A percentile compares a stretch with the other conserved stretches of the same genome.
Evolutionary conservation across 2,888 invertebrate species (phyloP).

Genomic region (Latrodectus hesperus): DNA sequence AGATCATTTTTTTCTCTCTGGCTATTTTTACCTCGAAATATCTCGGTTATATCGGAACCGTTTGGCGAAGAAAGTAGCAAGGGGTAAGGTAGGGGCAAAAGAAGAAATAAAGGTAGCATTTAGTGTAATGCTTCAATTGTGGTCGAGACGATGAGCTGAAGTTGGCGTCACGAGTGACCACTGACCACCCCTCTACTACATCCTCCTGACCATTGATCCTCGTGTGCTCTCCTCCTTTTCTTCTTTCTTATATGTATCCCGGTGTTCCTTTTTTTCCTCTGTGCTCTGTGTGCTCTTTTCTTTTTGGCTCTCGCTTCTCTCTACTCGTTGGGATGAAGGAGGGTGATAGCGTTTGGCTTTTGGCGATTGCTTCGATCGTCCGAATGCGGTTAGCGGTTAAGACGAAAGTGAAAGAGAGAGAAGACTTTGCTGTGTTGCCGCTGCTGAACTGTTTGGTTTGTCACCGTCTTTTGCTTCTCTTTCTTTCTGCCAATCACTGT

Average conservation of each 20-base stretch:
- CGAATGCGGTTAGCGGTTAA: constrained; percentile 52
- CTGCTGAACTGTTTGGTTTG: constrained; percentile 60
- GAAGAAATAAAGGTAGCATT: neutral
- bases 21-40: no score
- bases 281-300: constrained; percentile 21
- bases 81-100: no score
- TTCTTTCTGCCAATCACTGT: constrained; percentile 33
- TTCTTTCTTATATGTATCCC: constrained; percentile 1
- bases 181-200: constrained; percentile 10
- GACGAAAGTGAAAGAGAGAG: constrained; percentile 23
- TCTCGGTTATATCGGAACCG: no score
- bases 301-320: neutral
- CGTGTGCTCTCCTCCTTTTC: constrained; percentile 5
- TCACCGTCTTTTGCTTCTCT: constrained; percentile 29
- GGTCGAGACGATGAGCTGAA: constrained; percentile 5
- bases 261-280: neutral
- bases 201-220: constrained; percentile 54
- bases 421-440: neutral
- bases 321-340: constrained; percentile 10
- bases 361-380: constrained; percentile 61
- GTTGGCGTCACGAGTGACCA: constrained; percentile 45
- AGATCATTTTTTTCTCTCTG: no score
- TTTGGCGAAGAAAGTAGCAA: no score
- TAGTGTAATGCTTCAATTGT: constrained; percentile 36
- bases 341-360: constrained; percentile 59